A percentile compares a stretch with the other conserved stretches of the same genome.
These are phyloP conservation scores for Dipodomys stephensi DNA, from an alignment of 2,113 vertebrate species.

Conservation along the genomic window DNA sequence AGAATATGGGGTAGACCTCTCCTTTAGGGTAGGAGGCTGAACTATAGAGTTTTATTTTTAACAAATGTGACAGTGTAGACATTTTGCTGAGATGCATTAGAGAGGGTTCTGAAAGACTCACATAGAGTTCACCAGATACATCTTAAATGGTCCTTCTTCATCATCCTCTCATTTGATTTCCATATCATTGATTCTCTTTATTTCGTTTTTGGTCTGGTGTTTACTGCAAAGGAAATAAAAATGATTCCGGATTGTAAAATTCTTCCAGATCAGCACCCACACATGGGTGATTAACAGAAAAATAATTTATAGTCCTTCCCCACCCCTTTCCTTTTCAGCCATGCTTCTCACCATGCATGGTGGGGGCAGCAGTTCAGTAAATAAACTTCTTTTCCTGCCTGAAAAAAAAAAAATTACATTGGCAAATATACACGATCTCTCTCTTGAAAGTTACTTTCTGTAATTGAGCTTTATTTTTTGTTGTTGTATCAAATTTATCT, in stretches of 20 bases:
- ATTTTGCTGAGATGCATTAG: not conserved
- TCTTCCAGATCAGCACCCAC: not conserved
- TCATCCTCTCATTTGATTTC: not conserved
- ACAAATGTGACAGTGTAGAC: not conserved
- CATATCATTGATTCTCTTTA: not conserved
- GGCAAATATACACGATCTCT: not conserved
- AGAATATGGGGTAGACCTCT: not conserved
- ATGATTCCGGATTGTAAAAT: not conserved
- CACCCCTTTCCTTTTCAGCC: too few species aligned
- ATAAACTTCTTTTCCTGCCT: not conserved
- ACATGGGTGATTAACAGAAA: not conserved
- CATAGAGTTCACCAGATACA: not conserved
- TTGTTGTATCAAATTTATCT: not conserved
- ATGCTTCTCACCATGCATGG: too few species aligned
- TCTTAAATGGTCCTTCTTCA: not conserved
- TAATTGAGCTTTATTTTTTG: not conserved
- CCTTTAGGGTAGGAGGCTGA: not conserved
- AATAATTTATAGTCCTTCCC: too few species aligned
- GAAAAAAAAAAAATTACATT: not conserved
- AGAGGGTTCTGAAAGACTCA: not conserved
- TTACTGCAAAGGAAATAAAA: too few species aligned
- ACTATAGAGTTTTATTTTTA: not conserved
- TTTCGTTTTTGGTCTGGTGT: not conserved
- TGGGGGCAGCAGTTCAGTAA: too few species aligned
- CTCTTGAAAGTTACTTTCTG: not conserved